Evolutionary conservation across 2,888 invertebrate species (phyloP), one percentile per base, ranked within the genome.

Genomic region (Ypsolopha scabrella): DNA sequence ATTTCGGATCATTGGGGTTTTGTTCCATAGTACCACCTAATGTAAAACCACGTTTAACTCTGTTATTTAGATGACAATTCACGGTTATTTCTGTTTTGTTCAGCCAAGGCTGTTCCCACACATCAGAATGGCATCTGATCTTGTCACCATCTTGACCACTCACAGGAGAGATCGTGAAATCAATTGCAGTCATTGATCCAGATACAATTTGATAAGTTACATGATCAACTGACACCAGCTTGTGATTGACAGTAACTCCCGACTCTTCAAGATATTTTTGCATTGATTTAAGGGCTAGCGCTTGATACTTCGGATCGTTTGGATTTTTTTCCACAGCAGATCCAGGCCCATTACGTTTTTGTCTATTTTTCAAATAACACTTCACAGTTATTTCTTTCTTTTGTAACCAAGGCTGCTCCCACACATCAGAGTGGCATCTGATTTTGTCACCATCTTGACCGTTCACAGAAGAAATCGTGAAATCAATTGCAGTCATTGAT

Each of bases 401-500:
- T 0, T 60, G 58, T 0, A 57, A 10, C 70, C 68, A 68, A n/a
- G 55, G 39, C 45, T 57, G 57, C 48, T 68, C 66, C 57, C 61
- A 70, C 47, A 72, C 55, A 48, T 61, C 43, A 2, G 74, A 66
- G 34, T 61, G 52, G 52, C 73, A 73, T 13, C 47, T 55, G 8
- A 50, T 6, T 1, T 24, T 24, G 4, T 24, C 24, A 24, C 24
- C 24, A 24, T 24, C 86, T 41, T 71, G 13, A 88, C 71, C 1
- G 88, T 24, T 7, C 4, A 48, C 48, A 39, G 83, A 7, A 52
- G 62, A 61, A 11, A 61, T 59, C n/a, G 61, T 53, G 46, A 69
- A 68, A 51, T 72, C 53, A 41, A 70, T 65, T n/a, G 53, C 53
- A 1, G 88, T 58, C 57, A 76, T 67, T 0, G 74, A 67, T 46